phyloP scores from a whole-genome alignment of 2,797 vertebrate species.

The Emydoidea blandingii region DNA sequence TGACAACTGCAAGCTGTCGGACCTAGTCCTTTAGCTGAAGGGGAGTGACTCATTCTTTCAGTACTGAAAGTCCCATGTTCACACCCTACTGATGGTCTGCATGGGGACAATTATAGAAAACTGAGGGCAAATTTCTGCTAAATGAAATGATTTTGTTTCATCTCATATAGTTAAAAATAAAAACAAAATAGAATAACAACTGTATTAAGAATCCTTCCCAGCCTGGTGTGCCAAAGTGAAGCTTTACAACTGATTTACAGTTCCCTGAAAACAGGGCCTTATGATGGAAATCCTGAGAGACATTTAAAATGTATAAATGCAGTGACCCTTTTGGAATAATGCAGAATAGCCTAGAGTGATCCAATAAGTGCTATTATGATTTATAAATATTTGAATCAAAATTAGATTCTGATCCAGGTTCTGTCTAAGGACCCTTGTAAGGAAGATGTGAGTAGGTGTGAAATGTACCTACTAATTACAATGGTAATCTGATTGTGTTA shows the following conservation, averaged over 20 bases:
- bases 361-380: background rate
- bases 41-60: background rate
- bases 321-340: background rate
- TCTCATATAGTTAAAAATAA: background rate
- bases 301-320: background rate
- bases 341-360: background rate
- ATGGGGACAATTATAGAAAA: background rate
- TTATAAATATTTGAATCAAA: background rate
- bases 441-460: background rate
- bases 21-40: background rate
- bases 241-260: background rate
- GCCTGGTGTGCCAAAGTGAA: background rate
- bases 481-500: background rate
- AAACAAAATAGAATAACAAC: background rate
- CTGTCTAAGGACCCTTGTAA: background rate
- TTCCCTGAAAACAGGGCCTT: background rate
- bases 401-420: slow-evolving; percentile 11
- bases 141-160: background rate
- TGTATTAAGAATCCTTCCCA: background rate
- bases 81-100: background rate
- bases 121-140: background rate
- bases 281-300: background rate
- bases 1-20: background rate
- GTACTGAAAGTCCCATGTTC: background rate
- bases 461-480: background rate